phyloP scores from a whole-genome alignment of 1,140 invertebrate species.

The Drosophila arawakana region DNA sequence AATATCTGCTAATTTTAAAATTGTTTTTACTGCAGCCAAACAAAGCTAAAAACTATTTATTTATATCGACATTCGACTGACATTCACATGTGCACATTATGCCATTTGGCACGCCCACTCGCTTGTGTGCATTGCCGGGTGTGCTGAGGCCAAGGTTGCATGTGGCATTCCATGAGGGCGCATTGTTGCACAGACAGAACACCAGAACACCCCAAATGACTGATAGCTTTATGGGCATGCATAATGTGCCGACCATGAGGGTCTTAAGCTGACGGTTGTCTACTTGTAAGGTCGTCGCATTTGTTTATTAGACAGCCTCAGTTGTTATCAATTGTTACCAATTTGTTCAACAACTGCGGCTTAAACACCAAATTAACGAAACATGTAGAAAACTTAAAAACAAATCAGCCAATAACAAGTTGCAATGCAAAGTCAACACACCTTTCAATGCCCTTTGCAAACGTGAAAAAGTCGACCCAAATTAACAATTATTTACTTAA shows the following conservation, averaged over 20 bases:
- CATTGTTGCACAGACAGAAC: slow-evolving; percentile 54
- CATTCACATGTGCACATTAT: slow-evolving; percentile 42
- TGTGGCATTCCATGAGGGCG: slow-evolving; percentile 70
- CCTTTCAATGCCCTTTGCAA: too few relatives aligned
- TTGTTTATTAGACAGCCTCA: slow-evolving; percentile 10
- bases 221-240: slow-evolving; percentile 39
- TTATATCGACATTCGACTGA: slow-evolving; percentile 36
- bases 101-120: slow-evolving; percentile 60
- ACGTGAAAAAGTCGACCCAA: too few relatives aligned
- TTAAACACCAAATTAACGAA: neutral
- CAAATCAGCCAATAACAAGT: too few relatives aligned
- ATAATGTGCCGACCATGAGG: slow-evolving; percentile 23
- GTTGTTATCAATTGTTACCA: slow-evolving; percentile 28
- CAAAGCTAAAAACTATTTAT: slow-evolving; percentile 9
- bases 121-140: slow-evolving; percentile 25
- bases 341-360: slow-evolving; percentile 7
- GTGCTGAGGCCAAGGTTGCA: slow-evolving; percentile 65
- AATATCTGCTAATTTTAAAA: neutral
- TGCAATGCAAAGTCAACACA: neutral
- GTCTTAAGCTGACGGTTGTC: slow-evolving; percentile 24
- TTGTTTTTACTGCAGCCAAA: neutral
- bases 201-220: neutral
- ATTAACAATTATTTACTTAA: neutral
- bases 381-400: too few relatives aligned
- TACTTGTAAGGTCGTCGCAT: slow-evolving; percentile 25